Conservation (phyloP, 2,113 vertebrate species). For the Leucoraja erinaceus region DNA sequence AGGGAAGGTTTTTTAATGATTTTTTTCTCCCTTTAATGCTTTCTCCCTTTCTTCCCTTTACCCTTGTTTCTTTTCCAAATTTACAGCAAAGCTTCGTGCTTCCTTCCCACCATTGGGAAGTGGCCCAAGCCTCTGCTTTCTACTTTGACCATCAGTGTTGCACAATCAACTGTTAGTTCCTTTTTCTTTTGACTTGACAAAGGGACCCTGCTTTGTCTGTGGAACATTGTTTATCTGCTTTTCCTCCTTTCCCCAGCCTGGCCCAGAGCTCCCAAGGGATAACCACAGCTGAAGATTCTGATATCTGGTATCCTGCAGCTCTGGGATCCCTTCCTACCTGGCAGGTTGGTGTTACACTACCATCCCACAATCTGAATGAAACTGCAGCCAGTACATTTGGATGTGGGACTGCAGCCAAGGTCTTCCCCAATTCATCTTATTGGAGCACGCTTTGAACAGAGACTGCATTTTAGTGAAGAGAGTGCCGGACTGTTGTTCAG, state of each 20-base stretch:
- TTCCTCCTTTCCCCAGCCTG: not conserved
- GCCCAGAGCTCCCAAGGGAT: not conserved
- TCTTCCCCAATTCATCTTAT: not conserved
- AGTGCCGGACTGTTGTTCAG: not conserved
- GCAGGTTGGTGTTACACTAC: not conserved
- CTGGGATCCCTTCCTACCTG: not conserved
- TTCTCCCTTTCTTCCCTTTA: not conserved
- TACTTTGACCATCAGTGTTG: not conserved
- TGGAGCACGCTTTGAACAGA: not conserved
- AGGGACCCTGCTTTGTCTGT: not conserved
- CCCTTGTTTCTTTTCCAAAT: not conserved
- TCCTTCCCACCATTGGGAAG: not conserved
- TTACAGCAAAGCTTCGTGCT: not conserved
- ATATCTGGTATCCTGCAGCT: not conserved
- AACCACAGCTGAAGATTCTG: not conserved
- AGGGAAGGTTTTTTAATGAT: not conserved
- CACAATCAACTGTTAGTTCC: not conserved
- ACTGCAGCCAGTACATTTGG: not conserved
- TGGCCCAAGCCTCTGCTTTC: not conserved
- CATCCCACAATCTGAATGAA: not conserved
- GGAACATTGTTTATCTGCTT: too few species aligned
- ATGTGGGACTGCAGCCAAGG: not conserved
- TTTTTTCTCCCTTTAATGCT: not conserved
- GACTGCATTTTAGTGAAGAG: constrained; percentile 15
- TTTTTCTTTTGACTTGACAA: not conserved